phyloP scores from a whole-genome alignment of 2,113 vertebrate genomes.

The Chunga burmeisteri region DNA sequence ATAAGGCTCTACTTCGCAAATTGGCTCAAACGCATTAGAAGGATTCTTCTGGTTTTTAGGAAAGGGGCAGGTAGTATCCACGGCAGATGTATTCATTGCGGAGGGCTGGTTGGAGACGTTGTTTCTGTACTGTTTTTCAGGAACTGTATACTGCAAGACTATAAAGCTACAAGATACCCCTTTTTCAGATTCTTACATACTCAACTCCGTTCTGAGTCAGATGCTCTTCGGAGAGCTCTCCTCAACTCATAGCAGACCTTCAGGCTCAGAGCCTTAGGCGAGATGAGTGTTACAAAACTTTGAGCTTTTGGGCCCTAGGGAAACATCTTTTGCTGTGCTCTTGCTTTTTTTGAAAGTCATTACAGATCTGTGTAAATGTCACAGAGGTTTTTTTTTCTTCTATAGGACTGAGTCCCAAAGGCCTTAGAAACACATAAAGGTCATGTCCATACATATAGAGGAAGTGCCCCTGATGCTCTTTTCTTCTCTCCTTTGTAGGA shows the following conservation, averaged over 20 bases:
- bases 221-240: neutral
- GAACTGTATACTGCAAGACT: neutral
- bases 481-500: conserved; percentile 64
- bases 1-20: neutral
- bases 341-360: neutral
- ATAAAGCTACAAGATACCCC: neutral
- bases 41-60: neutral
- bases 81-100: neutral
- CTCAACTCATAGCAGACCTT: neutral
- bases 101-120: neutral
- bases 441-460: neutral
- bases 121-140: neutral
- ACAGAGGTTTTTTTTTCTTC: neutral
- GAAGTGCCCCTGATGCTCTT: neutral
- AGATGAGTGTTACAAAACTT: neutral
- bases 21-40: neutral
- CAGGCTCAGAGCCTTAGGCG: neutral
- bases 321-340: neutral
- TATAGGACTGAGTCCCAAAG: neutral
- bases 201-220: neutral
- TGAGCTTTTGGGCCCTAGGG: neutral
- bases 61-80: neutral
- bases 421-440: neutral
- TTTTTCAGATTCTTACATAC: neutral
- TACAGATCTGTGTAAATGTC: neutral